Evolutionary conservation across 2,797 vertebrate genomes (phyloP).

Genomic region (Hydrolagus colliei): DNA sequence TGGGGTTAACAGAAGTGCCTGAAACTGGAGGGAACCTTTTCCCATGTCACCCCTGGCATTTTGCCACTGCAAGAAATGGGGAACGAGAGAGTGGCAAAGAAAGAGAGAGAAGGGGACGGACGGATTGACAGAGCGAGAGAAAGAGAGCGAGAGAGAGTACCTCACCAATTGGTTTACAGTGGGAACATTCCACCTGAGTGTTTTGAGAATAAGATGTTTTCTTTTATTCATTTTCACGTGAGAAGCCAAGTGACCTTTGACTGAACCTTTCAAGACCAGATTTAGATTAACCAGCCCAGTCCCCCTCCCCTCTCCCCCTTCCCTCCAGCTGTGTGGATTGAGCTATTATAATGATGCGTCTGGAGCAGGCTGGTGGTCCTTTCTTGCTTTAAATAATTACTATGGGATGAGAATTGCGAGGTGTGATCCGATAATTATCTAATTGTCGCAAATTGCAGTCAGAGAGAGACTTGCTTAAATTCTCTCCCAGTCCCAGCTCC

Average conservation of each 20-base stretch:
- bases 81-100: conserved; percentile 4
- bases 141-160: neutral
- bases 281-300: no score
- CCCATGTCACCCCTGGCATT: conserved; percentile 44
- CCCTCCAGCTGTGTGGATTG: no score
- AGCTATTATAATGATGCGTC: no score
- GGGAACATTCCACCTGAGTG: neutral
- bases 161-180: neutral
- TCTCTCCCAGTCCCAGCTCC: no score
- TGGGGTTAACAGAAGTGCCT: conserved; percentile 32
- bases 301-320: no score
- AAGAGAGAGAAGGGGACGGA: neutral
- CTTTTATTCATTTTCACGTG: neutral
- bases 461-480: no score
- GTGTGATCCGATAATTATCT: no score
- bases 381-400: no score
- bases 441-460: no score
- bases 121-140: neutral
- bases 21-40: conserved; percentile 37
- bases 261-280: neutral
- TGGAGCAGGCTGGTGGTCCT: no score
- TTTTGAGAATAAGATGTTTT: neutral
- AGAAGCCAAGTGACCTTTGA: neutral
- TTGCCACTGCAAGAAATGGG: conserved; percentile 34
- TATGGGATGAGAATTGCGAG: no score